Conservation (phyloP, 1,140 invertebrate genomes). For the Bombus superbus region DNA sequence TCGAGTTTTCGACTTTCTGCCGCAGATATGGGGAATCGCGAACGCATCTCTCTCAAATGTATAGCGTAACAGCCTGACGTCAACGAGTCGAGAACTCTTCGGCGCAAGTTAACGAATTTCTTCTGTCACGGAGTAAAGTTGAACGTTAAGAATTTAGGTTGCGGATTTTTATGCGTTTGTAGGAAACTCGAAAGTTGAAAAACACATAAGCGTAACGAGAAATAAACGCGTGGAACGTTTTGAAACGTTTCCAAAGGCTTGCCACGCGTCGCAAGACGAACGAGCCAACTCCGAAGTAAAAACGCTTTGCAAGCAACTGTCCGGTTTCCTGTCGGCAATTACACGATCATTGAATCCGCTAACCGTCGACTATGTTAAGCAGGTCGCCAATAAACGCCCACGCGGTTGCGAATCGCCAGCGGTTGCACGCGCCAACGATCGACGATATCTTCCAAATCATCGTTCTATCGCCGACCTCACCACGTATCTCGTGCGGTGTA, state of each 20-base stretch:
- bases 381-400: constrained; percentile 69
- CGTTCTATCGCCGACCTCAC: background rate
- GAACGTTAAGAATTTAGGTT: no score
- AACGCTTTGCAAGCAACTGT: constrained; percentile 42
- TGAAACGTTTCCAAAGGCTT: constrained; percentile 20
- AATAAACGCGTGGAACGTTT: background rate
- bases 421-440: constrained; percentile 36
- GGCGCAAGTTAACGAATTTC: no score
- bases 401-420: constrained; percentile 53
- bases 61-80: no score
- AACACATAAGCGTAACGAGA: background rate
- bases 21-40: background rate
- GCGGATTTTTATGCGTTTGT: no score
- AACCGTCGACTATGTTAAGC: constrained; percentile 66
- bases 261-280: constrained; percentile 3
- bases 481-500: background rate
- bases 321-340: constrained; percentile 63
- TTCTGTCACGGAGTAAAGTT: no score
- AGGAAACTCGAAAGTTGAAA: no score
- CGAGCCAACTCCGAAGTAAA: constrained; percentile 21
- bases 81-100: no score
- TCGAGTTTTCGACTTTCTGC: background rate
- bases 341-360: constrained; percentile 69
- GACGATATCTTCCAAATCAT: constrained; percentile 46
- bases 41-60: background rate